Evolutionary conservation across 2,888 invertebrate genomes (phyloP).

Genomic region (Deilephila porcellus): DNA sequence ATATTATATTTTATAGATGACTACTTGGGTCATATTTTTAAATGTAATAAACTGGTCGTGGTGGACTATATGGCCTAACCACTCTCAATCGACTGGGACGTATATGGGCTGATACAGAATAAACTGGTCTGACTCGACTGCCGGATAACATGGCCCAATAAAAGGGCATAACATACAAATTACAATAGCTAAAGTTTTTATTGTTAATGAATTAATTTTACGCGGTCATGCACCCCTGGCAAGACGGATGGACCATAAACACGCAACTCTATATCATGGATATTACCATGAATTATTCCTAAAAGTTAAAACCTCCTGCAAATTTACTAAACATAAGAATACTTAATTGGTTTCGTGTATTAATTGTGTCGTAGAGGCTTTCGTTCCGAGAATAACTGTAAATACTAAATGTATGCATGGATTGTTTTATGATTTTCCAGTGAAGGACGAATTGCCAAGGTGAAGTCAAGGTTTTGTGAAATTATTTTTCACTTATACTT

Average conservation of each 20-base stretch:
- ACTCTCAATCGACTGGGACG: no score
- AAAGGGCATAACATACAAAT: neutral
- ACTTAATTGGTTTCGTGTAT: conserved; percentile 11
- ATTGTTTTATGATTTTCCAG: neutral
- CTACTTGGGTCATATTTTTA: neutral
- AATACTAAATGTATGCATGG: neutral
- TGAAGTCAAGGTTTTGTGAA: conserved; percentile 1
- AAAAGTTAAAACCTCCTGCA: neutral
- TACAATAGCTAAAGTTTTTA: no score
- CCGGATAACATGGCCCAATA: neutral
- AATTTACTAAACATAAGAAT: neutral
- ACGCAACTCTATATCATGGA: conserved; percentile 4
- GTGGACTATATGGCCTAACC: no score
- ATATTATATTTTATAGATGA: no score
- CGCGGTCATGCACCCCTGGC: conserved; percentile 8
- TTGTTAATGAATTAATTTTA: neutral
- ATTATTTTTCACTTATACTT: conserved; percentile 4
- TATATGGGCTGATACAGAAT: no score
- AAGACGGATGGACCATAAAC: conserved; percentile 9
- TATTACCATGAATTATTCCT: no score
- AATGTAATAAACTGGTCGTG: no score
- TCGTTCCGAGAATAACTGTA: neutral
- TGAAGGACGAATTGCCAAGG: conserved; percentile 14
- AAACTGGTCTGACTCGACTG: neutral
- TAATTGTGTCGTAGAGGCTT: neutral